Evolutionary conservation across 1,140 invertebrate genomes (phyloP), one percentile per base, ranked within the genome.

Genomic region (Drosophila littoralis): DNA sequence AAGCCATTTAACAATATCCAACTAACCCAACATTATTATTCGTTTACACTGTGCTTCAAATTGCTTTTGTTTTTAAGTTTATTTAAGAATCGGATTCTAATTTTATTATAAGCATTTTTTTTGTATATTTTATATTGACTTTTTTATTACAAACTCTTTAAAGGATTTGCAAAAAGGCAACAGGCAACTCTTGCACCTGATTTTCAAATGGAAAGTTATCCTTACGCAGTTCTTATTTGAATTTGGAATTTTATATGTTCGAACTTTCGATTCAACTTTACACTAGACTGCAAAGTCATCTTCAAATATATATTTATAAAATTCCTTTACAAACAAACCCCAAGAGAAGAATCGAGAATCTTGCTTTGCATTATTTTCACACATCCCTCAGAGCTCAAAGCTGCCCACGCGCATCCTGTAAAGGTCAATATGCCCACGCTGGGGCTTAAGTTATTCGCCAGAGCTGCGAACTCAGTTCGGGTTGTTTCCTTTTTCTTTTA

Each of bases 11-110:
- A 46, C 46, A 67, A 28, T 5, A 28, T 28, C 22, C 22, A 28
- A 43, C 43, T 38, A 9, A 13, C 22, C 17, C 32, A 28, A 76
- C 60, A 64, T 75, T 77, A 75, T 40, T 50, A 15, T 74, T n/a
- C 52, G 50, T 74, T 77, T 75, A 55, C 28, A 45, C 50, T 67
- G 22, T 43, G 59, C 59, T 7, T 48, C 13, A 7, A 42, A 42
- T 28, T n/a, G 59, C 42, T 61, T 61, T 60, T 60, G 42, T 43
- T 59, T 46, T 61, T 48, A 48, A 48, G 59, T 61, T 22, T 61
- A 15, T 13, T 61, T 60, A 22, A 13, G 28, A n/a, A 33, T 51
- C 36, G 17, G 9, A 36, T 52, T 36, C 45, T 43, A 57, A 13
- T 59, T 15, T 13, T 33, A 61, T 46, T 35, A 59, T 10, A 17